phyloP scores from a whole-genome alignment of 2,888 invertebrate genomes.

The Trypoxylon attenuatum region DNA sequence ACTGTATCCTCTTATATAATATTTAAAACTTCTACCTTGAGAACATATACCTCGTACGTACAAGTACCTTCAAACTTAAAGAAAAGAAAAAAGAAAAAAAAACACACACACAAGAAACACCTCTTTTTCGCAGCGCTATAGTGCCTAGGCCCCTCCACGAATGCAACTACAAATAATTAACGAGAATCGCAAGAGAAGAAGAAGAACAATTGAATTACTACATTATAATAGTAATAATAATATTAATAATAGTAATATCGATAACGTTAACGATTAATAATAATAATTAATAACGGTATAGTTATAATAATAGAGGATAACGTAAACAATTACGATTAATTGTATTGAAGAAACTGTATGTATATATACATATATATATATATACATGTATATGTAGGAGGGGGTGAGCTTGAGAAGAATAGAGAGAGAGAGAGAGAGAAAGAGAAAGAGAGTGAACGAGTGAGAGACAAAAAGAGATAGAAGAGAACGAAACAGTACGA shows the following conservation, averaged over 20 bases:
- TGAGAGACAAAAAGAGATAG: too few relatives aligned
- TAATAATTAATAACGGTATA: too few relatives aligned
- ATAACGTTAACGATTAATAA: too few relatives aligned
- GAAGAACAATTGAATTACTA: too few relatives aligned
- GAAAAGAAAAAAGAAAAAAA: too few relatives aligned
- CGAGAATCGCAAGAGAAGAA: neutral
- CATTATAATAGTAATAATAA: constrained; percentile 8
- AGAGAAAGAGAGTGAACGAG: too few relatives aligned
- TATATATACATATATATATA: constrained; percentile 38
- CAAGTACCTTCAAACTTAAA: constrained; percentile 72
- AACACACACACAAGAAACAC: too few relatives aligned
- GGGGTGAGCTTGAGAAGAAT: too few relatives aligned
- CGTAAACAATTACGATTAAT: too few relatives aligned
- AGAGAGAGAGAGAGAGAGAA: too few relatives aligned
- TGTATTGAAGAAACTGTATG: constrained; percentile 17
- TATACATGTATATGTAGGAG: constrained; percentile 9
- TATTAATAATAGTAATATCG: constrained; percentile 13
- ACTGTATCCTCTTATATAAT: constrained; percentile 34
- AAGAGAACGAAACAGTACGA: constrained; percentile 49
- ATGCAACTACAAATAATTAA: constrained; percentile 31
- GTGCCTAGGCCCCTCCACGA: constrained; percentile 67
- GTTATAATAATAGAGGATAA: too few relatives aligned
- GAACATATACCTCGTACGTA: constrained; percentile 72
- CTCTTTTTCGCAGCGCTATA: constrained; percentile 71
- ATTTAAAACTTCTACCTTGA: constrained; percentile 65